Conservation (phyloP, 2,797 vertebrate genomes). For the Crocodylus rhombifer region DNA sequence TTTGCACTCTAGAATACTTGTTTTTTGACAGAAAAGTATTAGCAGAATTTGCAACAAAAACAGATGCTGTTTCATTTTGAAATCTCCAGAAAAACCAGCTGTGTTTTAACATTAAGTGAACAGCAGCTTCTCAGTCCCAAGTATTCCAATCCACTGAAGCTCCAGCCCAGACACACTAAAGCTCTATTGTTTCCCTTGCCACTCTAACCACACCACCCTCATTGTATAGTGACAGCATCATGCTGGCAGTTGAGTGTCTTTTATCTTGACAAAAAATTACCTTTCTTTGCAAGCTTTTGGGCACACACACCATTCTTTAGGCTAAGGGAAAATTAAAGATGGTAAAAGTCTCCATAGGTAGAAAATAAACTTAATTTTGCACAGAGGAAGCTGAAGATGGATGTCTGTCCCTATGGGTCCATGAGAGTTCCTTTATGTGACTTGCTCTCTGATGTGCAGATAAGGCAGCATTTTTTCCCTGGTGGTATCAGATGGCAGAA, state of each 20-base stretch:
- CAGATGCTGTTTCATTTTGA: neutral
- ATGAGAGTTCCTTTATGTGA: too few species aligned
- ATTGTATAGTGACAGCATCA: neutral
- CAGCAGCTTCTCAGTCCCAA: neutral
- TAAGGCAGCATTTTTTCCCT: too few species aligned
- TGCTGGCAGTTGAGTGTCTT: neutral
- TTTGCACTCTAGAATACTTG: neutral
- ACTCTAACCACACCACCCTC: neutral
- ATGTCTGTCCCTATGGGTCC: too few species aligned
- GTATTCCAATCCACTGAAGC: neutral
- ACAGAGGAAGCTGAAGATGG: too few species aligned
- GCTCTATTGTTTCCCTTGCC: neutral
- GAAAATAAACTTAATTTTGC: too few species aligned
- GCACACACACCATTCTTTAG: too few species aligned
- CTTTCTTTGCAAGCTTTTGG: too few species aligned
- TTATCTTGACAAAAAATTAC: too few species aligned
- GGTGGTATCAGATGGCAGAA: too few species aligned
- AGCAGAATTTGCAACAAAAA: neutral
- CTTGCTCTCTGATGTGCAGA: too few species aligned
- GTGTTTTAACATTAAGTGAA: neutral
- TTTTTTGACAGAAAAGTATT: neutral
- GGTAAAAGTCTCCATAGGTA: too few species aligned
- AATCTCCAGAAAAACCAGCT: neutral
- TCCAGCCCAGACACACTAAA: neutral
- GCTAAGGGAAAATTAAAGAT: too few species aligned